Evolutionary conservation across 2,888 invertebrate species (phyloP).

Genomic region (Cataglyphis livida): DNA sequence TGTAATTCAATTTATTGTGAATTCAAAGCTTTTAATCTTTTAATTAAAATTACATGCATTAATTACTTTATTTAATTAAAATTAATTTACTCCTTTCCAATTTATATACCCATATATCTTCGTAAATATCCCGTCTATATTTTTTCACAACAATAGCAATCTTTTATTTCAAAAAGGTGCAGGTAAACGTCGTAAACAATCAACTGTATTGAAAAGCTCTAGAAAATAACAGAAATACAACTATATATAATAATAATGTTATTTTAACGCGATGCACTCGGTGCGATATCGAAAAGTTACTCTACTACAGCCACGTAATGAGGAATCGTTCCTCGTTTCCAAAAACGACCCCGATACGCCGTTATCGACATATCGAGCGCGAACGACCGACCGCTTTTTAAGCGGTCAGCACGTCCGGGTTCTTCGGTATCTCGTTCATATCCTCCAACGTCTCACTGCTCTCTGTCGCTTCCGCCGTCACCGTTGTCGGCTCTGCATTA

Average conservation of each 20-base stretch:
- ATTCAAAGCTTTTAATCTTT: conserved; percentile 3
- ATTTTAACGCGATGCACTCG: conserved; percentile 28
- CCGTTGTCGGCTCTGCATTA: conserved; percentile 63
- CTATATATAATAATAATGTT: conserved; percentile 48
- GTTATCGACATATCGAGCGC: background rate
- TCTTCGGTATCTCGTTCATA: conserved; percentile 82
- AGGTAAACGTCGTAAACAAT: conserved; percentile 28
- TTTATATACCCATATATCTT: background rate
- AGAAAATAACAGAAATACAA: conserved; percentile 33
- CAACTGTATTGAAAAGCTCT: conserved; percentile 7
- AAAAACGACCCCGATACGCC: background rate
- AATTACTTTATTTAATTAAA: conserved; percentile 32
- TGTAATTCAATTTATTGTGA: conserved; percentile 1
- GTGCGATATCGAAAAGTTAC: conserved; percentile 14
- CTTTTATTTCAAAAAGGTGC: background rate
- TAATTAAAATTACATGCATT: conserved; percentile 27
- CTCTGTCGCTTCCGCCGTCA: conserved; percentile 55
- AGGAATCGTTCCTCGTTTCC: background rate
- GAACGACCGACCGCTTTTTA: conserved; percentile 59
- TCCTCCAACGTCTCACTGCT: conserved; percentile 83
- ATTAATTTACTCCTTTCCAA: background rate
- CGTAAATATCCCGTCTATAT: background rate
- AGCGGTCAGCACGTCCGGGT: conserved; percentile 79
- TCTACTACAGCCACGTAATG: conserved; percentile 36
- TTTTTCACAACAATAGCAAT: background rate